A percentile compares a stretch with the other conserved stretches of the same genome.
Conservation (phyloP, 2,113 vertebrate species). For the Prunella himalayana region DNA sequence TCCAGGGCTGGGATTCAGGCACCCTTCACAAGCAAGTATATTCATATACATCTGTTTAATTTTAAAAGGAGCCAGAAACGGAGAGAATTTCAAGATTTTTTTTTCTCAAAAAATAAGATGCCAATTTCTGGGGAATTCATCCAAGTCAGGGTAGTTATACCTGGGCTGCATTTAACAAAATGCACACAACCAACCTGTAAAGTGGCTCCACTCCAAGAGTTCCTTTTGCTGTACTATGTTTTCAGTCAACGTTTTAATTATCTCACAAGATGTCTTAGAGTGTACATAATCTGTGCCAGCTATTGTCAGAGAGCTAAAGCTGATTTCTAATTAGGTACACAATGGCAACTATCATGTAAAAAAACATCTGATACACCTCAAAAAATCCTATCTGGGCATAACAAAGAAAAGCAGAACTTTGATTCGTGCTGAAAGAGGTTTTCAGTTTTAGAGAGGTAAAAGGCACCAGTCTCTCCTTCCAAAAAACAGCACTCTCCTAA, state of each 20-base stretch:
- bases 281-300: neutral
- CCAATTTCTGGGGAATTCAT: neutral
- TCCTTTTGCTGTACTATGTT: constrained; percentile 22
- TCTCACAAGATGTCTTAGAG: constrained; percentile 34
- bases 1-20: constrained; percentile 25
- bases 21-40: neutral
- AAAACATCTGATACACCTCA: neutral
- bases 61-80: neutral
- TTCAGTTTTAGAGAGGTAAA: neutral
- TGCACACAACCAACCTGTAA: neutral
- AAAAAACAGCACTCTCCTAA: neutral
- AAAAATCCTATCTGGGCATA: neutral
- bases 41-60: neutral
- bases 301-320: constrained; percentile 6
- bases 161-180: neutral
- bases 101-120: neutral
- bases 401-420: neutral
- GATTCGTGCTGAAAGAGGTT: neutral
- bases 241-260: constrained; percentile 55
- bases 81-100: neutral
- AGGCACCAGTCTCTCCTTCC: neutral
- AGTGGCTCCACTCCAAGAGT: neutral
- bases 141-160: neutral
- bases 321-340: constrained; percentile 22
- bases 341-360: neutral